Evolutionary conservation across 2,797 vertebrate genomes (phyloP).

Genomic region (Euphonia xanthogaster): DNA sequence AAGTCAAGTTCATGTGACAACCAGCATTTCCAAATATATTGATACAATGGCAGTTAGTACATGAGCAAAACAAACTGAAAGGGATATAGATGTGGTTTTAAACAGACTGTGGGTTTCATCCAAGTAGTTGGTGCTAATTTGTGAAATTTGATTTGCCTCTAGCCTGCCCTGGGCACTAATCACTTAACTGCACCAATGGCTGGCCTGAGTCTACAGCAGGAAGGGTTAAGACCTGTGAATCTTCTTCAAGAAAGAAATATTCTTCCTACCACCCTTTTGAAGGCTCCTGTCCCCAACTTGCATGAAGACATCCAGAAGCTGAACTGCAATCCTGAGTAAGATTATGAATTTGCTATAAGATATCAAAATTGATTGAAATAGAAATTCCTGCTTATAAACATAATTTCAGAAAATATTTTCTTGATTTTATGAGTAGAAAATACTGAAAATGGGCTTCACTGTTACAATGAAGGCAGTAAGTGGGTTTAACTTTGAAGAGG

Average conservation of each 20-base stretch:
- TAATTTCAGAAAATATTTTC: background rate
- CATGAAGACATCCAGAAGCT: conserved; percentile 92
- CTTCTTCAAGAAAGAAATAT: conserved; percentile 96
- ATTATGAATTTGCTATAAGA: background rate
- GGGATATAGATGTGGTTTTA: background rate
- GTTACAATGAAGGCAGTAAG: background rate
- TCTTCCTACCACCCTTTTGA: conserved; percentile 80
- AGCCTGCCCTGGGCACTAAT: conserved; percentile 81
- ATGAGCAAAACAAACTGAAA: background rate
- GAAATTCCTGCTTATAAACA: background rate
- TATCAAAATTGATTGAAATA: background rate
- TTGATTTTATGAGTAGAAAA: background rate
- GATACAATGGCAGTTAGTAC: background rate
- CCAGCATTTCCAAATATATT: background rate
- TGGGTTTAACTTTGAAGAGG: background rate
- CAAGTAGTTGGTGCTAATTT: background rate
- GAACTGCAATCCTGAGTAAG: conserved; percentile 96
- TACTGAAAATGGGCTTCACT: background rate
- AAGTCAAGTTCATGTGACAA: background rate
- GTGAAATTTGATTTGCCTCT: background rate
- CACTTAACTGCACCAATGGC: conserved; percentile 86
- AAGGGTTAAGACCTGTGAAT: conserved; percentile 89
- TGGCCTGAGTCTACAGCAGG: conserved; percentile 87
- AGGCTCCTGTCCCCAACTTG: conserved; percentile 87
- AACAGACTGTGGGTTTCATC: background rate